Evolutionary conservation across 1,140 invertebrate genomes (phyloP).

Genomic region (Sitobion miscanthi): DNA sequence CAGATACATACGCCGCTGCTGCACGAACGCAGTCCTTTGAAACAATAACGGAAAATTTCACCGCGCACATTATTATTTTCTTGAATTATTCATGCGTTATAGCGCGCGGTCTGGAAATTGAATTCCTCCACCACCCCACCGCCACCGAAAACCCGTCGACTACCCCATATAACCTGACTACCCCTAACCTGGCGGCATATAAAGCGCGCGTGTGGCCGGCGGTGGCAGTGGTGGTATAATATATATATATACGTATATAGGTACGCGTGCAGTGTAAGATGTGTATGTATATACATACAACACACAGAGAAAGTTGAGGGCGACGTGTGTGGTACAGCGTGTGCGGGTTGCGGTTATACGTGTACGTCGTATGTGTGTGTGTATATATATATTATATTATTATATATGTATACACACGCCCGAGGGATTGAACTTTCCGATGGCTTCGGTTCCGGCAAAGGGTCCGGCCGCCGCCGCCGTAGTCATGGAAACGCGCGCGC

Average conservation of each 20-base stretch:
- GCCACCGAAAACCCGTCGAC: background rate
- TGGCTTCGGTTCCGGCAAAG: constrained; percentile 55
- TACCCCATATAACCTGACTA: background rate
- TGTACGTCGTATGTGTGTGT: background rate
- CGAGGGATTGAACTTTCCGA: constrained; percentile 55
- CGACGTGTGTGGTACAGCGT: background rate
- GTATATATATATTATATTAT: background rate
- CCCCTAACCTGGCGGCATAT: background rate
- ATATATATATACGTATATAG: background rate
- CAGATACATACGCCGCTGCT: background rate
- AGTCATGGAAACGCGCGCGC: constrained; percentile 44
- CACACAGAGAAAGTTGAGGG: background rate
- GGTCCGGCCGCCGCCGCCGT: constrained; percentile 37
- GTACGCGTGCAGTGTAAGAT: background rate
- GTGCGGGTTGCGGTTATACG: constrained; percentile 26
- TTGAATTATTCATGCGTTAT: constrained; percentile 54
- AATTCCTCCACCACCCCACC: background rate
- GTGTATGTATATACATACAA: background rate
- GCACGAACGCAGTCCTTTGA: constrained; percentile 13
- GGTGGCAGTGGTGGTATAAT: background rate
- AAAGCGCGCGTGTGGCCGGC: constrained; percentile 16
- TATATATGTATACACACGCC: constrained; percentile 11
- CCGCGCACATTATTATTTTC: constrained; percentile 44
- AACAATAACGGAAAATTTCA: constrained; percentile 51
- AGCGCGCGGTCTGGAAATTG: constrained; percentile 46